Conservation (phyloP, 2,797 vertebrate species). For the Sorex maritimensis region DNA sequence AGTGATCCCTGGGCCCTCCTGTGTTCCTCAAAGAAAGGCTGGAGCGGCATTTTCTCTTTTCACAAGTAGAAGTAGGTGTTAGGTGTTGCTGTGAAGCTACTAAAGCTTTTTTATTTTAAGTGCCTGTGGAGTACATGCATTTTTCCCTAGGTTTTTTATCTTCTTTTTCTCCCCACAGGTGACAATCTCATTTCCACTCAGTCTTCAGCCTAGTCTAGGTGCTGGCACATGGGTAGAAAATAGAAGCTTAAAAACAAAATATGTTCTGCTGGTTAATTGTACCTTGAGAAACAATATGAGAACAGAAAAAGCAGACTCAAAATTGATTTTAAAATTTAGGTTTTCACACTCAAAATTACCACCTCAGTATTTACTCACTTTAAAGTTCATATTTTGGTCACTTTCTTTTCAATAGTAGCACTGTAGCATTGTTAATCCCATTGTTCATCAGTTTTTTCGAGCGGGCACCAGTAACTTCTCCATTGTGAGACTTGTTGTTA, state of each 20-base stretch:
- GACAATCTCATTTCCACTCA: background rate
- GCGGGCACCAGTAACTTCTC: too few species aligned
- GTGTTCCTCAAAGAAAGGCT: background rate
- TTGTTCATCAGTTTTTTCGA: too few species aligned
- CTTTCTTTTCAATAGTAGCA: background rate
- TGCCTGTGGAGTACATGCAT: background rate
- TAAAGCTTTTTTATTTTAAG: constrained; percentile 32
- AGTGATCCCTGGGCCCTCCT: background rate
- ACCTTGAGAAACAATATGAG: constrained; percentile 4
- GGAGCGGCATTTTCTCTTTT: background rate
- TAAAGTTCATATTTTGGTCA: constrained; percentile 15
- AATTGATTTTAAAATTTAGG: constrained; percentile 38
- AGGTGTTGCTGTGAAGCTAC: background rate
- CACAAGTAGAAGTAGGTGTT: constrained; percentile 8
- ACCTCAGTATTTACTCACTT: background rate
- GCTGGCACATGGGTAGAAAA: background rate
- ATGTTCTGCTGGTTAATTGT: background rate
- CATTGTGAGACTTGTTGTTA: too few species aligned
- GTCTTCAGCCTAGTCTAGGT: background rate
- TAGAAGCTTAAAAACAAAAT: constrained; percentile 1
- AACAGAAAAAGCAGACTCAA: constrained; percentile 4
- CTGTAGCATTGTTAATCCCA: too few species aligned
- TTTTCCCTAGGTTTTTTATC: background rate
- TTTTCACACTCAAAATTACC: background rate
- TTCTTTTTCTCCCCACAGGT: background rate